phyloP scores from a whole-genome alignment of 2,113 vertebrate genomes.

The Eulemur macaco region DNA sequence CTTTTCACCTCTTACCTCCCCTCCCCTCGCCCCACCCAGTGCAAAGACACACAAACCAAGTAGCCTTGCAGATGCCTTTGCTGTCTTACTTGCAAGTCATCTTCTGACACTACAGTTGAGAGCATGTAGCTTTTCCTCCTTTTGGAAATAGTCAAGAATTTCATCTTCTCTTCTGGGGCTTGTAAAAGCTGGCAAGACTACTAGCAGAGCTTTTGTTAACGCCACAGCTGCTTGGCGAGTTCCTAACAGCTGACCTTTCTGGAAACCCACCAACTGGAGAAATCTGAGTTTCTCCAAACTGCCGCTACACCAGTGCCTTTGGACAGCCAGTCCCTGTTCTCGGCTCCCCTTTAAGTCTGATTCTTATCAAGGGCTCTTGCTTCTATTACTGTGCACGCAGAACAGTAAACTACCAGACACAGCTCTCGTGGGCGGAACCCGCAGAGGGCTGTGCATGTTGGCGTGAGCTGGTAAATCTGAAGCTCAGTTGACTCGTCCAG shows the following conservation, averaged over 20 bases:
- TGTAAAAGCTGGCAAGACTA: conserved; percentile 41
- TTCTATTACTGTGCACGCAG: neutral
- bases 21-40: too few species aligned
- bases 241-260: conserved; percentile 52
- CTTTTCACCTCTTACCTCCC: neutral
- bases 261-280: conserved; percentile 35
- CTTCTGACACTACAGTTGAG: neutral
- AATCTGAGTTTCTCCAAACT: conserved; percentile 57
- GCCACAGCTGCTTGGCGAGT: conserved; percentile 54
- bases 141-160: neutral
- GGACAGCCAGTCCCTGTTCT: conserved; percentile 42
- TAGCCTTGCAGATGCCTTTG: conserved; percentile 56
- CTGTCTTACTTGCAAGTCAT: neutral
- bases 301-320: conserved; percentile 69
- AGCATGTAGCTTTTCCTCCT: neutral
- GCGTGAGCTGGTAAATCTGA: neutral
- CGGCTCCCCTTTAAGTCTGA: conserved; percentile 38
- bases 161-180: neutral
- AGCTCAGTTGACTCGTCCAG: neutral
- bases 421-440: neutral
- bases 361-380: conserved; percentile 54
- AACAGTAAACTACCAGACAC: neutral
- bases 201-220: conserved; percentile 45
- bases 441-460: conserved; percentile 47
- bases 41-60: conserved; percentile 45